Evolutionary conservation across 2,888 invertebrate species (phyloP).

Genomic region (Thyatira batis): DNA sequence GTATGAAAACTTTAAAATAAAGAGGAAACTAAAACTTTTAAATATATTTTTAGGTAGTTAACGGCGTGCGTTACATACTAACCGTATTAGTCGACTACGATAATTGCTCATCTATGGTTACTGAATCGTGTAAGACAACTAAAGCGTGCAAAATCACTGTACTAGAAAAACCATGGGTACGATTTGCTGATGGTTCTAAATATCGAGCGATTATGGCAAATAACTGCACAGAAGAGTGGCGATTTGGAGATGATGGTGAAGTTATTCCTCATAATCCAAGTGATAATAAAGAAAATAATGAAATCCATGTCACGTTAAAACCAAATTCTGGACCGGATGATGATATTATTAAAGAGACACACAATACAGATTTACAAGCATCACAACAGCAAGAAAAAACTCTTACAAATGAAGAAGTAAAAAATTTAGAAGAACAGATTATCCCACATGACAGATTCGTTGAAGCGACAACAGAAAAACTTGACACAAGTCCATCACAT

Average conservation of each 20-base stretch:
- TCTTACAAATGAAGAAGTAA: constrained; percentile 59
- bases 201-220: constrained; percentile 84
- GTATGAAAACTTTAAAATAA: neutral
- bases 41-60: constrained; percentile 75
- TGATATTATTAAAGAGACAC: constrained; percentile 57
- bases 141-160: constrained; percentile 83
- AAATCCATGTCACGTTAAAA: constrained; percentile 29
- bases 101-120: constrained; percentile 57
- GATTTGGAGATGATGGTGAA: constrained; percentile 69
- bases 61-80: constrained; percentile 83
- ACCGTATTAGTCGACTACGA: constrained; percentile 75
- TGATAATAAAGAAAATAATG: constrained; percentile 35
- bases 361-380: constrained; percentile 52
- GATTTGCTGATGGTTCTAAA: constrained; percentile 79
- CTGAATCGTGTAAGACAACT: constrained; percentile 49
- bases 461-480: constrained; percentile 12
- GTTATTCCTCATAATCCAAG: constrained; percentile 33
- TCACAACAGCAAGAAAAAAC: constrained; percentile 44
- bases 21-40: neutral
- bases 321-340: constrained; percentile 52
- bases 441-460: constrained; percentile 46
- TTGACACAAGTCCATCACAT: constrained; percentile 14
- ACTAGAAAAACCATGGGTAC: constrained; percentile 85
- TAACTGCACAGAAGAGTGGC: constrained; percentile 84
- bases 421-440: constrained; percentile 68